Evolutionary conservation across 2,113 vertebrate genomes (phyloP), one percentile per base, ranked within the genome.

Genomic region (Apodemus sylvaticus): DNA sequence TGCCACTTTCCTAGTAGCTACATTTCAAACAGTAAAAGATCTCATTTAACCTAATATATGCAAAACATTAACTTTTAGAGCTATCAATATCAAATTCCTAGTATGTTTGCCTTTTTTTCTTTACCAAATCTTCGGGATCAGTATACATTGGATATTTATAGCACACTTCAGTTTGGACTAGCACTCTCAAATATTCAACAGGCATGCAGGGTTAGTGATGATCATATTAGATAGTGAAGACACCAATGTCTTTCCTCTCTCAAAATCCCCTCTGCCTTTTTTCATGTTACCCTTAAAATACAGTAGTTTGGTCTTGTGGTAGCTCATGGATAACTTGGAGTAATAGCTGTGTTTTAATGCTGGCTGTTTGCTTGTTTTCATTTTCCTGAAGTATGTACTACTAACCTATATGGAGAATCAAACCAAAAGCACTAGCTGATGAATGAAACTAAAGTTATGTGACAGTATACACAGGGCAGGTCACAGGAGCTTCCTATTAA

Each of bases 261-360:
- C 8, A 85, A n/a, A 91, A 85, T 83, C 34, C 70, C 62, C 62
- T 89, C 62, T 20, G 39, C 26, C 62, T 12, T 55, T 39, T 94
- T 51, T 66, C 13, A 11, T 55, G 8, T 19, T n/a, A 53, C 45
- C 83, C 66, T 39, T 34, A 71, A 70, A 93, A 39, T 70, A 60
- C 22, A 51, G 60, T 58, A 11, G 81, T 86, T 81, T 64, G 70
- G 58, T 77, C 87, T 48, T 91, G 55, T 86, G 53, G 58, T 39
- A 45, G 73, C 73, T 53, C 0, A 6, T 87, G 73, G 81, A 31
- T n/a, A 77, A 42, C 70, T 58, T 29, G 26, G 82, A 90, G 62
- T 64, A 51, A 86, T 48, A 71, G 78, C 81, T 90, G 45, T 55
- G 70, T 71, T 94, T 66, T 85, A 64, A 90, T 31, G 70, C 51